phyloP scores from a whole-genome alignment of 1,140 invertebrate species.

The Drosophila auraria region DNA sequence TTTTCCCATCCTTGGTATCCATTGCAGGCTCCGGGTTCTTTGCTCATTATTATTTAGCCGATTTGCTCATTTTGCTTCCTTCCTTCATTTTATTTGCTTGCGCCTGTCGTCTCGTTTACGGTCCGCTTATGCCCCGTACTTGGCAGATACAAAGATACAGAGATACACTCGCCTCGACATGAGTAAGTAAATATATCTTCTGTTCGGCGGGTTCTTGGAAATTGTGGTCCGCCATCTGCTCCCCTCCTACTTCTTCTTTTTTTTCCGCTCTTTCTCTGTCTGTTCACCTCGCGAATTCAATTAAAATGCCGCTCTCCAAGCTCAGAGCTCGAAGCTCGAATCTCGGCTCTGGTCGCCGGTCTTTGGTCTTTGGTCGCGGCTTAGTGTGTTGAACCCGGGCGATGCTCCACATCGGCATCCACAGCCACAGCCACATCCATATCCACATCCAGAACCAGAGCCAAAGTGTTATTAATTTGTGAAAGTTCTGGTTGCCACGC shows the following conservation, averaged over 20 bases:
- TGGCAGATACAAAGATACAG: constrained; percentile 36
- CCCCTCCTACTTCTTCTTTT: constrained; percentile 2
- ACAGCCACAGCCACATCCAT: not conserved
- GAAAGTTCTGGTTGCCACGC: constrained; percentile 77
- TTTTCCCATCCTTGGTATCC: constrained; percentile 21
- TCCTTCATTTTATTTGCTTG: constrained; percentile 63
- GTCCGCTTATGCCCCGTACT: constrained; percentile 47
- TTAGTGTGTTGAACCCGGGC: constrained; percentile 67
- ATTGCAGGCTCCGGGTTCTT: constrained; percentile 17
- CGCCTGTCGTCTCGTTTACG: constrained; percentile 62
- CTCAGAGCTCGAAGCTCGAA: constrained; percentile 16
- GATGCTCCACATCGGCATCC: constrained; percentile 39
- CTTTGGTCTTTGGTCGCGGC: constrained; percentile 28
- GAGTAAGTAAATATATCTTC: constrained; percentile 49
- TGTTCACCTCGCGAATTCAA: constrained; percentile 79
- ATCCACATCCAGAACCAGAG: constrained; percentile 11
- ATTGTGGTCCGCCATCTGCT: constrained; percentile 59
- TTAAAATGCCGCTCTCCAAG: constrained; percentile 71
- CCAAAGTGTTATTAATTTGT: constrained; percentile 77
- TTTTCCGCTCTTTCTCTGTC: constrained; percentile 35
- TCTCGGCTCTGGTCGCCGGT: constrained; percentile 21
- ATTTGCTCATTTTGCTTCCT: constrained; percentile 57
- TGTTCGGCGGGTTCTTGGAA: constrained; percentile 71
- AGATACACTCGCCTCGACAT: constrained; percentile 31
- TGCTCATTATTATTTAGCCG: constrained; percentile 64